Evolutionary conservation across 2,797 vertebrate genomes (phyloP), one percentile per base, ranked within the genome.

Genomic region (Microctenopoma steveboyesi): DNA sequence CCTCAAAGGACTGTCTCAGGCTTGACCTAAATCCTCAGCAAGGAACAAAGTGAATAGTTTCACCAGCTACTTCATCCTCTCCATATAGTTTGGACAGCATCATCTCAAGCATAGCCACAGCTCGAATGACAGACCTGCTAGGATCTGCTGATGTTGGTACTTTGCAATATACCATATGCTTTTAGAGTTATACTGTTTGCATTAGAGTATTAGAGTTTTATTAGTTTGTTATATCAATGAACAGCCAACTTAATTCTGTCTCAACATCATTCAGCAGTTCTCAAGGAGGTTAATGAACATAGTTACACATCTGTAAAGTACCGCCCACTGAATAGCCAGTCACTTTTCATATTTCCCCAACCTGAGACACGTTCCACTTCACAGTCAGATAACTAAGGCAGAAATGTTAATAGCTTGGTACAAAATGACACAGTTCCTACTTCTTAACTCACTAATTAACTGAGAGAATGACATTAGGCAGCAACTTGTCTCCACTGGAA

Each of bases 1-100:
- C 72, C 84, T 69, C 58, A 57, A 54, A 73, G 74, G 72, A 74
- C 33, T 10, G 39, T 62, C 66, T 74, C 52, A 40, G 70, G 59
- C 72, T 74, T 81, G 78, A 89, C 84, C 89, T 48, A 85, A 79
- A 85, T 89, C 81, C 78, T 72, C 68, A 60, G 67, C 53, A 30
- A 67, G 78, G 35, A 4, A 72, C 74, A 65, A 65, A 69, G 30
- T 25, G 60, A 77, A 37, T 59, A 7, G 27, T 58, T 77, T 60
- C 28, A 64, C 69, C 64, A 59, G n/a, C 37, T 39, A 43, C n/a
- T 28, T 16, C 25, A n/a, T 25, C n/a, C 15, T 4, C 37, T 40
- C 16, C 37, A 3, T 8, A 11, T 5, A 8, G 30, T 11, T 58
- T 55, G 35, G 35, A 64, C 62, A 33, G 52, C 2, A 63, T 68